Base-by-base conservation (phyloP, 2,113 vertebrate genomes). In the Calyptomena viridis region DNA sequence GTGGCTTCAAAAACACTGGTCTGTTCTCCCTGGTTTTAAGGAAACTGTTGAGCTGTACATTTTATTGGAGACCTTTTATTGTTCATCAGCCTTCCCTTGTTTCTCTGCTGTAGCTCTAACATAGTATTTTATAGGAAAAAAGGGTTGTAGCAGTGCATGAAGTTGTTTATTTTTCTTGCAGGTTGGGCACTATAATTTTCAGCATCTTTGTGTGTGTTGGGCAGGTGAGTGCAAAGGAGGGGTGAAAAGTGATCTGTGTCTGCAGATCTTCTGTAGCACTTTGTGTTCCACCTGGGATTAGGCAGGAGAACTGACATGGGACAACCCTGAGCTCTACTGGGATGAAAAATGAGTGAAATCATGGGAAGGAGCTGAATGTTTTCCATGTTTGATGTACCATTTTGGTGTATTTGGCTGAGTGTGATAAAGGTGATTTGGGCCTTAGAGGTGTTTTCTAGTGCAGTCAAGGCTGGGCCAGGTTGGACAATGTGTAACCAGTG, bases 161-260 rank as follows among this genome's bases (percentile, higher is more conserved):
- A 76, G 19, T 40, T 40, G 23, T 68, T 94, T 46, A 0, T 93
- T 85, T 96, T 13, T 50, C 81, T 95, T 60, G 21, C 87, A 99
- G 99, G 91, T 95, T 99, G 95, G 99, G 99, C 87, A 99, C 99
- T 13, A 69, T 99, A 53, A 99, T 99, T 93, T 99, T 99, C 90
- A 98, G 99, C 63, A 79, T 98, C 24, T 99, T 99, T 74, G 99
- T 99, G 83, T 99, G 98, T 93, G n/a, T 97, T 12, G 99, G 99
- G 74, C 99, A 99, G 98, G 99, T 99, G 93, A 95, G 98, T 96
- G 76, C 50, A 33, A 27, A 21, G 4, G 8, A 20, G 16, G 82
- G 23, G 14, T 31, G 49, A 19, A 12, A n/a, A n/a, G 1, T 24
- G 47, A 0, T 2, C 42, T 76, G 62, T 22, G 37, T 5, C 44